These are phyloP conservation scores for Naja naja DNA, from an alignment of 2,113 vertebrate genomes.

Conservation along the genomic window DNA sequence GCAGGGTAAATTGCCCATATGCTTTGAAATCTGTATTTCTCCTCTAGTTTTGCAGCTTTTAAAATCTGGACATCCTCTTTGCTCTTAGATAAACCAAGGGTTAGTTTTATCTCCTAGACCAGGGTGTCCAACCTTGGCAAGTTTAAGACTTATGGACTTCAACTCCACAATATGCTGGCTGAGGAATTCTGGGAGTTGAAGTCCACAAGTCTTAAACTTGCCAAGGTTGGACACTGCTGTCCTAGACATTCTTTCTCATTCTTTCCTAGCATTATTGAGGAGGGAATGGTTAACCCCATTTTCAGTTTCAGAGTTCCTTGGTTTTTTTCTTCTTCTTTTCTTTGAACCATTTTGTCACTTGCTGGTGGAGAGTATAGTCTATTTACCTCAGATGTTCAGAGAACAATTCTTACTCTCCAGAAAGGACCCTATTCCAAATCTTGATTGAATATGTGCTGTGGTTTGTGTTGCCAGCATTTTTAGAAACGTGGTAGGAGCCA, in stretches of 20 bases:
- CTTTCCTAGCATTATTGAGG: neutral
- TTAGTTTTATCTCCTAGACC: neutral
- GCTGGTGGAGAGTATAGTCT: neutral
- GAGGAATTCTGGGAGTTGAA: no score
- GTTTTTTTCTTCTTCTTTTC: neutral
- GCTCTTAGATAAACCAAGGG: neutral
- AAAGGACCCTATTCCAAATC: neutral
- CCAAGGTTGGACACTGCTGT: no score
- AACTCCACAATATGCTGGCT: no score
- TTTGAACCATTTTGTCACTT: neutral
- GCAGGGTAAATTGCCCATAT: neutral
- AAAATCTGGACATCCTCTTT: neutral
- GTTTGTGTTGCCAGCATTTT: neutral
- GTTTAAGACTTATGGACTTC: no score
- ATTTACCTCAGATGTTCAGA: neutral
- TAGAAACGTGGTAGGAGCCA: neutral
- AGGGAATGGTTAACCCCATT: neutral
- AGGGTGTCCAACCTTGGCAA: no score
- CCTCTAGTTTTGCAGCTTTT: neutral
- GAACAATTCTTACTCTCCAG: neutral
- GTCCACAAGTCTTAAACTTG: no score
- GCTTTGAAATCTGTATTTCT: neutral
- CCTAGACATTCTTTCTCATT: neutral
- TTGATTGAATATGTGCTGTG: neutral
- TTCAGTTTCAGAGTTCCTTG: neutral